Base-by-base conservation (phyloP, 2,888 invertebrate genomes). In the Graphium colonna region DNA sequence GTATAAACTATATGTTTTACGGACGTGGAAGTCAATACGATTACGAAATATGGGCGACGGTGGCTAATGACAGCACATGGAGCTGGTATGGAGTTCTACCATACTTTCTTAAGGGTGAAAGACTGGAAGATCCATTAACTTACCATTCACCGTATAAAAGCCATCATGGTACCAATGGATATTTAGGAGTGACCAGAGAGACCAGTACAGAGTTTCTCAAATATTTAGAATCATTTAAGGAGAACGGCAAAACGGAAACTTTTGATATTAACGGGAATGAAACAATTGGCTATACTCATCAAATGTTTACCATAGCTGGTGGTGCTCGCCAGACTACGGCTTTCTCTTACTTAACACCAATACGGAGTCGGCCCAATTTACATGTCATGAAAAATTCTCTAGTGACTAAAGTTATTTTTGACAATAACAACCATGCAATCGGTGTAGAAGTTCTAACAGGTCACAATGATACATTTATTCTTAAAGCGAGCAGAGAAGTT, bases 221-320 rank as follows among this genome's bases (percentile, higher is more conserved):
- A 21, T 68, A 65, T 51, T 57, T 75, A 3, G 38, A 67, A n/a
- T 68, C 74, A 0, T 75, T 80, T 43, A 56, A 62, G 52, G 73
- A 78, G 55, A 64, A 69, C 10, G 75, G 78, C 1, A 67, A 73
- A 41, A 42, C 66, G 0, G 57, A 75, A 7, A 56, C 66, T 3
- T 40, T 62, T 9, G 79, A 79, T 44, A 58, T 62, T 0, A 79
- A 77, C 52, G 76, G 70, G 4, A 54, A 66, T 40, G 51, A 69
- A 0, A 70, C 64, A 43, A 49, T 73, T 0, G 80, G 79, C 3
- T 78, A 71, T 52, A 65, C 67, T 0, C 39, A 60, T 9, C 62
- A 69, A 1, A 52, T 65, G 48, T 71, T 60, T 28, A 76, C 73
- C 0, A 59, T 71, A 8, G 65, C 64, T 1, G 58, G 73, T 9